Evolutionary conservation across 2,888 invertebrate species (phyloP), one percentile per base, ranked within the genome.

Genomic region (Dyspetes luteomarginatus): DNA sequence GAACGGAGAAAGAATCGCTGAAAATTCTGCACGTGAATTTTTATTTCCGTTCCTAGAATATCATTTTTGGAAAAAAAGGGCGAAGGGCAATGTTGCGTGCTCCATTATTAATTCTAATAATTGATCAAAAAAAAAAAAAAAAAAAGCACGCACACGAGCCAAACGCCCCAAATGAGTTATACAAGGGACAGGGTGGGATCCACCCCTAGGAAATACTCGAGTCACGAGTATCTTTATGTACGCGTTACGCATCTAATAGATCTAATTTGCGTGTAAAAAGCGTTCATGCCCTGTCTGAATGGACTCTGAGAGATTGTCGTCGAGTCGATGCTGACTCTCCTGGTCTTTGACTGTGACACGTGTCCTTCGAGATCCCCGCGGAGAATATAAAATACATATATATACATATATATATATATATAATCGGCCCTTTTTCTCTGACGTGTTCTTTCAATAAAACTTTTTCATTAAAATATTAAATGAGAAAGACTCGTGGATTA

Each of bases 71-170:
- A 36, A 12, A 17, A n/a, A n/a, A n/a, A n/a, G n/a, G n/a, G 50
- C 15, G 73, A 71, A 28, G 76, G 68, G 72, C 48, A 68, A 19
- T 56, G 85, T 87, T 85, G 88, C 89, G 89, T 88, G 88, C 85
- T 28, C 56, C 85, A 87, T 91, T 91, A 90, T 91, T 91, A 91
- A 91, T 91, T 91, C 90, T 88, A 89, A 90, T 91, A 90, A 91
- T 90, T 90, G 89, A 88, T 89, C 88, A 89, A 88, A 88, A 90
- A 86, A 87, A 36, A 36, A 89, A 88, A 87, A 55, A 73, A 55
- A 62, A 64, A 30, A 74, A 56, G 56, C 22, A 36, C 89, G 89
- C 89, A 90, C 91, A 89, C 91, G 90, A 89, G 88, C 88, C 86
- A 86, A 84, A 85, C 86, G 83, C 84, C 76, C 82, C 76, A 79